A percentile compares a stretch with the other conserved stretches of the same genome.
Evolutionary conservation across 1,140 invertebrate genomes (phyloP).

Genomic region (Ceratina calcarata): DNA sequence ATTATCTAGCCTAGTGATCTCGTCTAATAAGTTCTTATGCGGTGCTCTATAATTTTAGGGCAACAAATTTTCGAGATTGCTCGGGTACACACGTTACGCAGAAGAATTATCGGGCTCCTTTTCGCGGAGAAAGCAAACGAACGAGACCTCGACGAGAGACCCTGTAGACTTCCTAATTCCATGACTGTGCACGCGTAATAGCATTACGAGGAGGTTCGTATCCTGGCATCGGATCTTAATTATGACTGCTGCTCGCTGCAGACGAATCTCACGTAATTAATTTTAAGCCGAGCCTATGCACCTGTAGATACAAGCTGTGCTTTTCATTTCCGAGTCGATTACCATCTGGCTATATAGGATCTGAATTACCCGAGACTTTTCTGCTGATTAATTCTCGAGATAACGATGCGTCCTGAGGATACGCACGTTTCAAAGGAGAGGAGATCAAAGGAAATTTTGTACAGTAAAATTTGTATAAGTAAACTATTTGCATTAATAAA

Average conservation of each 20-base stretch:
- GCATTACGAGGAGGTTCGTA: constrained; percentile 11
- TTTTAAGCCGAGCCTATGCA: constrained; percentile 5
- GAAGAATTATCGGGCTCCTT: neutral
- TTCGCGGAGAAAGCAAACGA: neutral
- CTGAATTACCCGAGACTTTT: constrained; percentile 9
- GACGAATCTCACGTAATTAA: constrained; percentile 45
- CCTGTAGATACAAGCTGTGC: neutral
- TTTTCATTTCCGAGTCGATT: constrained; percentile 41
- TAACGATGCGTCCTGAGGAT: neutral
- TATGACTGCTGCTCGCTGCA: neutral
- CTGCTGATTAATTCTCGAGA: neutral
- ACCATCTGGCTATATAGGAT: constrained; percentile 7
- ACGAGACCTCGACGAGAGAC: neutral
- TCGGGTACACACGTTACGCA: neutral
- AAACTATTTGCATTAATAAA: too few relatives aligned
- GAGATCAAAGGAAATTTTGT: too few relatives aligned
- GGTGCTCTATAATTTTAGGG: neutral
- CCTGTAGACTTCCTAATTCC: constrained; percentile 8
- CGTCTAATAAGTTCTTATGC: neutral
- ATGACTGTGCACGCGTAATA: neutral
- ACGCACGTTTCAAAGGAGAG: too few relatives aligned
- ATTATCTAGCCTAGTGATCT: neutral
- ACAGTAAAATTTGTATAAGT: too few relatives aligned
- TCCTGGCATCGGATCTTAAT: neutral
- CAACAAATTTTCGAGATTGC: neutral